Evolutionary conservation across 2,888 invertebrate genomes (phyloP).

Genomic region (Ceraclea dissimilis): DNA sequence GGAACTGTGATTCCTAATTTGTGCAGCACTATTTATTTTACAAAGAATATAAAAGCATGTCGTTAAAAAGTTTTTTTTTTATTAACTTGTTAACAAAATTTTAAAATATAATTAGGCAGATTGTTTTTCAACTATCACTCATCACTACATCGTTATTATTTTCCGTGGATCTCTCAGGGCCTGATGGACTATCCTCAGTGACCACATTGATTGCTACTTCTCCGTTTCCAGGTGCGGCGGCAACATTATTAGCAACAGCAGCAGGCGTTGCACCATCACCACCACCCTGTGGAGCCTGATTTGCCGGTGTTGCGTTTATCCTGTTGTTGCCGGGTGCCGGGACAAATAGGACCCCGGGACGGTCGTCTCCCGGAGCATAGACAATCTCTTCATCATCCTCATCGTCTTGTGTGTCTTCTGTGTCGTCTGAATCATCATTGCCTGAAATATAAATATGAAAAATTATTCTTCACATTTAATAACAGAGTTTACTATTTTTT

Average conservation of each 20-base stretch:
- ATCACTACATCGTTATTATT: conserved; percentile 25
- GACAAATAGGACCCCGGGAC: conserved; percentile 6
- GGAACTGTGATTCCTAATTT: too few relatives aligned
- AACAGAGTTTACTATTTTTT: too few relatives aligned
- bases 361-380: conserved; percentile 8
- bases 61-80: too few relatives aligned
- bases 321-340: neutral
- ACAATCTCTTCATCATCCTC: conserved; percentile 49
- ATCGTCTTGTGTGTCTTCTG: conserved; percentile 51
- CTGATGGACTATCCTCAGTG: neutral
- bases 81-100: too few relatives aligned
- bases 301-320: neutral
- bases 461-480: too few relatives aligned
- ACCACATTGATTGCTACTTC: neutral
- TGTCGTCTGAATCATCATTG: conserved; percentile 51
- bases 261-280: neutral
- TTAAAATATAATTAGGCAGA: too few relatives aligned
- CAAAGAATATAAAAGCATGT: too few relatives aligned
- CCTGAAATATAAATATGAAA: conserved; percentile 31
- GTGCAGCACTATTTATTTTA: too few relatives aligned
- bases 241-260: neutral
- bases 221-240: neutral
- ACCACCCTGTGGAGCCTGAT: neutral
- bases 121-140: conserved; percentile 17
- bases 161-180: neutral